Evolutionary conservation across 2,113 vertebrate species (phyloP).

Genomic region (Menidia beryllina): DNA sequence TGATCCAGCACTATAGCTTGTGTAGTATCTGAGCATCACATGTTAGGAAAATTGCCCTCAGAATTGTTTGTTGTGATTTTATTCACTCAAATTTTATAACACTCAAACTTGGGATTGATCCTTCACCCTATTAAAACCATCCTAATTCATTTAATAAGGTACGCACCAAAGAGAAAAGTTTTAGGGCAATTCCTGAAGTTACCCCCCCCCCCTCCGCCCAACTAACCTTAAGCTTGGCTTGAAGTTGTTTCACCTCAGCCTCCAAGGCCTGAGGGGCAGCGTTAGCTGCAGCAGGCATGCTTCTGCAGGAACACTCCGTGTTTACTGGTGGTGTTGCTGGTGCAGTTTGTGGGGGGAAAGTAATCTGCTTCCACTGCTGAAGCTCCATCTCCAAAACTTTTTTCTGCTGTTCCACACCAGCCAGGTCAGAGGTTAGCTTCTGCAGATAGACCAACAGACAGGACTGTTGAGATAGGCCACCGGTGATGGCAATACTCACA

Average conservation of each 20-base stretch:
- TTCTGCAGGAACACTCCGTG: constrained; percentile 52
- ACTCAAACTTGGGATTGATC: constrained; percentile 52
- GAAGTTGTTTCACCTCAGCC: constrained; percentile 90
- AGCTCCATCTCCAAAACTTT: constrained; percentile 85
- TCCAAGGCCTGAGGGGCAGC: constrained; percentile 82
- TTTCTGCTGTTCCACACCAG: constrained; percentile 87
- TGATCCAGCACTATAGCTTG: neutral
- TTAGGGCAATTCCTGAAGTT: constrained; percentile 40
- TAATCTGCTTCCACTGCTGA: constrained; percentile 85
- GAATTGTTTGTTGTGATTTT: constrained; percentile 15
- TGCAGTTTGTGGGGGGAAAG: constrained; percentile 70
- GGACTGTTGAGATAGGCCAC: constrained; percentile 33
- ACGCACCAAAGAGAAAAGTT: constrained; percentile 36
- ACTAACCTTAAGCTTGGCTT: constrained; percentile 91
- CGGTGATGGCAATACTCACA: constrained; percentile 34
- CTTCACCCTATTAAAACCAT: constrained; percentile 47
- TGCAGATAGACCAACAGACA: constrained; percentile 68
- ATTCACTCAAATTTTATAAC: constrained; percentile 26
- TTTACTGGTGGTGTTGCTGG: constrained; percentile 39
- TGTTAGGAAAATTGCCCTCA: neutral
- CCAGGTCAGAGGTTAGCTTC: constrained; percentile 88
- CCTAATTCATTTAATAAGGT: constrained; percentile 42
- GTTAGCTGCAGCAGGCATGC: constrained; percentile 59
- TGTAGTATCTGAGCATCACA: neutral
- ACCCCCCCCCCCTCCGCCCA: no score